Conservation (phyloP, 1,140 invertebrate genomes). For the Lamellibrachia luymesi region DNA sequence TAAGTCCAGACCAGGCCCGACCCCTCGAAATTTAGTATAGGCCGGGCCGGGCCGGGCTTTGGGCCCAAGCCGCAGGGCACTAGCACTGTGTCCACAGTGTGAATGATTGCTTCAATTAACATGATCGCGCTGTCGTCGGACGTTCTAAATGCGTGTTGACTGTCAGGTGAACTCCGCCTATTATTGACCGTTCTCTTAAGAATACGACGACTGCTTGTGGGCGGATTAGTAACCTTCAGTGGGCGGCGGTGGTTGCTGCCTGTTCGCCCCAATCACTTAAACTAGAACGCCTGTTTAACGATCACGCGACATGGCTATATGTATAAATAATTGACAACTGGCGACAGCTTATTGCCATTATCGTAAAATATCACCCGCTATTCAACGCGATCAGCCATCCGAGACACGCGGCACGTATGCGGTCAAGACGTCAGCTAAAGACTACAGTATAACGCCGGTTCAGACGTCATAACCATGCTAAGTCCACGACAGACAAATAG, state of each 20-base stretch:
- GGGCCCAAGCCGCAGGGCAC: not conserved
- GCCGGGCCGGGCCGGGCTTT: too few species aligned
- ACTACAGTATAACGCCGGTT: not conserved
- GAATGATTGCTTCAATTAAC: not conserved
- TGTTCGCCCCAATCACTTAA: not conserved
- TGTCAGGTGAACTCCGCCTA: not conserved
- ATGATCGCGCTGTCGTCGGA: not conserved
- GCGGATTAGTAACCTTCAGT: not conserved
- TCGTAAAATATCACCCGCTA: not conserved
- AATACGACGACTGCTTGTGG: not conserved
- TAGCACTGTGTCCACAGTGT: not conserved
- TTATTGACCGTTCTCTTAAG: not conserved
- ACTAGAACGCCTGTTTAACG: not conserved
- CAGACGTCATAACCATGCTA: not conserved
- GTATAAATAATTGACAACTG: not conserved
- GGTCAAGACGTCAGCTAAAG: not conserved
- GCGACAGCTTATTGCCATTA: too few species aligned
- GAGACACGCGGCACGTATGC: not conserved
- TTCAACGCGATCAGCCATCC: not conserved
- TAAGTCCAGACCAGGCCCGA: too few species aligned
- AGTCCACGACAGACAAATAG: not conserved
- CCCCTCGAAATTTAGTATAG: too few species aligned
- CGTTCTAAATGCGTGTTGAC: not conserved
- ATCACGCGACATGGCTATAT: not conserved
- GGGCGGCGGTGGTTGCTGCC: too few species aligned